A percentile compares a stretch with the other conserved stretches of the same genome.
Evolutionary conservation across 2,888 invertebrate genomes (phyloP).

Genomic region (Caenorhabditis afra): DNA sequence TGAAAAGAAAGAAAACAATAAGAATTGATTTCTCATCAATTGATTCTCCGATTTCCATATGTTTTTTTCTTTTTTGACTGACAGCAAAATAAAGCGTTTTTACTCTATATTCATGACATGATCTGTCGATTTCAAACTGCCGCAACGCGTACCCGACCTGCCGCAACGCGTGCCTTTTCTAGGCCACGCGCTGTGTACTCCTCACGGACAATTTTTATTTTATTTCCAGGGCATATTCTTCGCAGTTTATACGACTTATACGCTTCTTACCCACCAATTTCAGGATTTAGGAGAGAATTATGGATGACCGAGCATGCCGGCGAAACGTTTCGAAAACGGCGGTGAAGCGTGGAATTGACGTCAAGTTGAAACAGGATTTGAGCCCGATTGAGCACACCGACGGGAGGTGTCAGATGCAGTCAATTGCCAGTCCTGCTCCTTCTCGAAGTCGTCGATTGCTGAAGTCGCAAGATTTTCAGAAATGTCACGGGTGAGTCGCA

Average conservation of each 20-base stretch:
- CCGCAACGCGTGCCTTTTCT: not conserved
- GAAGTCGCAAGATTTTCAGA: conserved; percentile 4
- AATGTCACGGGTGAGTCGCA: conserved; percentile 54
- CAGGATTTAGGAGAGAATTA: not conserved
- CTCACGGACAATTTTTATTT: conserved; percentile 14
- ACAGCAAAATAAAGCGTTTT: too few species aligned
- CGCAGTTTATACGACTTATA: too few species aligned
- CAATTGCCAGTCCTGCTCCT: conserved; percentile 10
- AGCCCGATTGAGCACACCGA: conserved; percentile 10
- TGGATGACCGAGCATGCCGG: not conserved
- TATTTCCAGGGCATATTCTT: not conserved
- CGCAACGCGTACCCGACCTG: not conserved
- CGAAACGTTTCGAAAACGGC: conserved; percentile 1
- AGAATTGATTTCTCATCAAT: too few species aligned
- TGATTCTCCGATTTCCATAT: too few species aligned
- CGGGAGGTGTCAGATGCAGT: not conserved
- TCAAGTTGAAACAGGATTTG: conserved; percentile 34
- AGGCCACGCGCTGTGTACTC: conserved; percentile 13
- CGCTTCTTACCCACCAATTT: not conserved
- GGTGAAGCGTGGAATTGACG: conserved; percentile 46
- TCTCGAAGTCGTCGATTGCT: not conserved
- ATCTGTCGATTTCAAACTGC: not conserved
- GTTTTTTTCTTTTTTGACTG: too few species aligned
- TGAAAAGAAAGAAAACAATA: too few species aligned
- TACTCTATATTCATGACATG: not conserved